Evolutionary conservation across 2,113 vertebrate species (phyloP).

Genomic region (Catharus minimus): DNA sequence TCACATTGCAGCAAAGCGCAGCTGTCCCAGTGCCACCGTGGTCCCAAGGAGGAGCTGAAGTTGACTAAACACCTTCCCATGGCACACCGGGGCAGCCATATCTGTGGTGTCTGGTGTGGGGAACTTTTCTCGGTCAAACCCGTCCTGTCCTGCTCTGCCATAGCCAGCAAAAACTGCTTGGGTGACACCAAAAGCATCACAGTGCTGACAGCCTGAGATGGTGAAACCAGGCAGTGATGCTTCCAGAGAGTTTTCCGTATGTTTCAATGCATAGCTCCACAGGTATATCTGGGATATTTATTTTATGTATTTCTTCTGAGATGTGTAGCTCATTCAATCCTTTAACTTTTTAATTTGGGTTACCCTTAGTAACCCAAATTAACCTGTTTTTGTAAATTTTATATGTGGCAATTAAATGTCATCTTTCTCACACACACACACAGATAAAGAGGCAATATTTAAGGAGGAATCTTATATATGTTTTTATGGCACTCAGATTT

Average conservation of each 20-base stretch:
- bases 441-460: neutral
- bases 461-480: neutral
- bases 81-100: rapidly evolving
- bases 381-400: neutral
- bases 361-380: neutral
- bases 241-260: neutral
- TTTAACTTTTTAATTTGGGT: neutral
- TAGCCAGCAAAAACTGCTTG: neutral
- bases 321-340: neutral
- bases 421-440: too few relatives aligned
- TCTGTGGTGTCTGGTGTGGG: rapidly evolving
- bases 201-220: neutral
- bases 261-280: neutral
- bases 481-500: neutral
- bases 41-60: neutral
- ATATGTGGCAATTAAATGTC: rapidly evolving
- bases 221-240: rapidly evolving
- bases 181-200: neutral
- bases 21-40: rapidly evolving
- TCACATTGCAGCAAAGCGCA: rapidly evolving
- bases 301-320: neutral
- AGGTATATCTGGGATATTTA: rapidly evolving
- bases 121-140: rapidly evolving
- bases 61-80: rapidly evolving
- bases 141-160: rapidly evolving